A percentile compares a stretch with the other conserved stretches of the same genome.
Evolutionary conservation across 2,113 vertebrate species (phyloP).

Genomic region (Eudyptes chrysolophus): DNA sequence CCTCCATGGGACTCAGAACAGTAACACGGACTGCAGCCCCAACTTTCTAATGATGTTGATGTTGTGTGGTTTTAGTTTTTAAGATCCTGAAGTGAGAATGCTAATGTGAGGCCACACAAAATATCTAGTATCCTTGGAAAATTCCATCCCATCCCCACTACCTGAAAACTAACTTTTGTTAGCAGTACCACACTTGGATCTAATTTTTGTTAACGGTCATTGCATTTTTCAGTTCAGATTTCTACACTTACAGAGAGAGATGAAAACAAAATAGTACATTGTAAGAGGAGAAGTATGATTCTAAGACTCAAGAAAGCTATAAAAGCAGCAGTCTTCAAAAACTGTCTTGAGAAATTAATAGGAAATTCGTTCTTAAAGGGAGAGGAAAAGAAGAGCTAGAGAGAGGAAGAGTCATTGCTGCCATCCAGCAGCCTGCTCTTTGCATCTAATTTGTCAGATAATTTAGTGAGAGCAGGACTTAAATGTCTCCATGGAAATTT

Average conservation of each 20-base stretch:
- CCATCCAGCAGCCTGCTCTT: not conserved
- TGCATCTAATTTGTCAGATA: not conserved
- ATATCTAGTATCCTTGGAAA: not conserved
- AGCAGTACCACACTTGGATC: accelerated
- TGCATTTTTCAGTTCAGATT: not conserved
- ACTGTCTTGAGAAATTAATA: not conserved
- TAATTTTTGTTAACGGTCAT: not conserved
- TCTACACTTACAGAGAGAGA: not conserved
- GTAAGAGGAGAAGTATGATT: not conserved
- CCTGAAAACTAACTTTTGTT: not conserved
- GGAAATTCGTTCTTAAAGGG: not conserved
- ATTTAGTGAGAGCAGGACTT: not conserved
- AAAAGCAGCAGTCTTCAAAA: not conserved
- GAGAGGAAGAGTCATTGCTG: not conserved
- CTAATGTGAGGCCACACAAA: not conserved
- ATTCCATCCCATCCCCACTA: not conserved
- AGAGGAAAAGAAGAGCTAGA: not conserved
- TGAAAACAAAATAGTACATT: not conserved
- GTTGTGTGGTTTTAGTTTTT: not conserved
- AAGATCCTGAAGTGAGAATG: not conserved
- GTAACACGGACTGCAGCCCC: accelerated
- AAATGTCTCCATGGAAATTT: not conserved
- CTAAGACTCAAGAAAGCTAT: not conserved
- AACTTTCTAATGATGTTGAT: not conserved
- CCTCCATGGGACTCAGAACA: not conserved